A percentile compares a stretch with the other conserved stretches of the same genome.
These are phyloP conservation scores for Heterocephalus glaber DNA, from an alignment of 2,113 vertebrate genomes.

Conservation along the genomic window DNA sequence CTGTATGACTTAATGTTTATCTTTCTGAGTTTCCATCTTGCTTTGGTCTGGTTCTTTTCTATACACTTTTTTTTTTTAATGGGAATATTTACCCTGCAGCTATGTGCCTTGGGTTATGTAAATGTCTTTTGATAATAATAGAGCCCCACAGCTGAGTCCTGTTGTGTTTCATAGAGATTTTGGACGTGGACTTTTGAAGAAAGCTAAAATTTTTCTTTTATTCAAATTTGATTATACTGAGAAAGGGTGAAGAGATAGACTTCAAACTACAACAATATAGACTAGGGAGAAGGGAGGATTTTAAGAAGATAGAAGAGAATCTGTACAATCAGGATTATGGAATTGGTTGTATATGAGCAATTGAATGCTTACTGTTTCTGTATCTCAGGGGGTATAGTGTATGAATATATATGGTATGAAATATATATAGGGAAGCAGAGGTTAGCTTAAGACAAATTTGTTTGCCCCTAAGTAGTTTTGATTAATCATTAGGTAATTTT, in stretches of 20 bases:
- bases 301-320: not conserved
- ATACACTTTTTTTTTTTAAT: too few species aligned
- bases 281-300: not conserved
- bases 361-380: not conserved
- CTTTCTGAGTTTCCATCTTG: too few species aligned
- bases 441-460: not conserved
- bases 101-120: too few species aligned
- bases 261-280: not conserved
- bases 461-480: not conserved
- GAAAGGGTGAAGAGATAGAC: not conserved
- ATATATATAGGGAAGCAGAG: not conserved
- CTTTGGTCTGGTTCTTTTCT: too few species aligned
- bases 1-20: too few species aligned
- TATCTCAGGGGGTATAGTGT: not conserved
- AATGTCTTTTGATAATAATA: too few species aligned
- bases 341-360: not conserved
- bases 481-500: not conserved
- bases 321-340: not conserved
- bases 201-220: not conserved
- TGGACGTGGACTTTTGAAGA: too few species aligned
- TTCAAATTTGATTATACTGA: not conserved
- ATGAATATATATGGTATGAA: not conserved
- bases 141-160: too few species aligned
- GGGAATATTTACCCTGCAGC: too few species aligned
- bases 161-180: too few species aligned